phyloP scores from a whole-genome alignment of 2,888 invertebrate species.

The Steinernema carpocapsae region DNA sequence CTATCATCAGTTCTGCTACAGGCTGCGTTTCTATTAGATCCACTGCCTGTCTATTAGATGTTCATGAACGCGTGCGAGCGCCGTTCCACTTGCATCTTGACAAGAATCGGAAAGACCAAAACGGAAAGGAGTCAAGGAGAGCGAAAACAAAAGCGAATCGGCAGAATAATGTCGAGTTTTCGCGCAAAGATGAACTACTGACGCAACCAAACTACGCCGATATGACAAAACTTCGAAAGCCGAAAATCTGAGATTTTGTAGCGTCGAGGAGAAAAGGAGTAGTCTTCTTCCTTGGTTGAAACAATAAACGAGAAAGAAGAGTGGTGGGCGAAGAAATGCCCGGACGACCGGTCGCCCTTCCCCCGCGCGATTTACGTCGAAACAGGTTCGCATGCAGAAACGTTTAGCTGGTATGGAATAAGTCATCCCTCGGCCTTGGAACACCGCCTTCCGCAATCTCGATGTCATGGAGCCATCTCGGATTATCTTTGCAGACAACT shows the following conservation, averaged over 20 bases:
- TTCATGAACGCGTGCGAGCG: slow-evolving; percentile 28
- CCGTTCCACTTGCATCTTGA: slow-evolving; percentile 32
- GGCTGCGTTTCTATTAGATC: too few relatives aligned
- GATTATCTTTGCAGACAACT: not conserved
- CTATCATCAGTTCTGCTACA: not conserved
- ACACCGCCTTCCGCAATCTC: slow-evolving; percentile 29
- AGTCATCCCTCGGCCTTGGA: slow-evolving; percentile 26
- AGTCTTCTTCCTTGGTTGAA: slow-evolving; percentile 28
- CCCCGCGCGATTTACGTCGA: slow-evolving; percentile 31
- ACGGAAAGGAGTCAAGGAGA: slow-evolving; percentile 10
- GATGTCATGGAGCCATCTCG: not conserved
- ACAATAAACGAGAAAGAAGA: slow-evolving; percentile 33
- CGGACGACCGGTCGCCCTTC: slow-evolving; percentile 35
- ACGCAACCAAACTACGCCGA: too few relatives aligned
- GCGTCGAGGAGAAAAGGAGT: slow-evolving; percentile 3
- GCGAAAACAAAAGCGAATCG: not conserved
- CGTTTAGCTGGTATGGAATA: slow-evolving; percentile 24
- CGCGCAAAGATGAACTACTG: too few relatives aligned
- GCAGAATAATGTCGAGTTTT: not conserved
- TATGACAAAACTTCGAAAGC: too few relatives aligned
- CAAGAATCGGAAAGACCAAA: slow-evolving; percentile 21
- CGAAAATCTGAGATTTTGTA: not conserved
- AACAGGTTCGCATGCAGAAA: slow-evolving; percentile 35
- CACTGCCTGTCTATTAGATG: not conserved
- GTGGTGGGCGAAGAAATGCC: slow-evolving; percentile 29